Conservation (phyloP, 2,888 invertebrate genomes). For the Cantharis rufa region DNA sequence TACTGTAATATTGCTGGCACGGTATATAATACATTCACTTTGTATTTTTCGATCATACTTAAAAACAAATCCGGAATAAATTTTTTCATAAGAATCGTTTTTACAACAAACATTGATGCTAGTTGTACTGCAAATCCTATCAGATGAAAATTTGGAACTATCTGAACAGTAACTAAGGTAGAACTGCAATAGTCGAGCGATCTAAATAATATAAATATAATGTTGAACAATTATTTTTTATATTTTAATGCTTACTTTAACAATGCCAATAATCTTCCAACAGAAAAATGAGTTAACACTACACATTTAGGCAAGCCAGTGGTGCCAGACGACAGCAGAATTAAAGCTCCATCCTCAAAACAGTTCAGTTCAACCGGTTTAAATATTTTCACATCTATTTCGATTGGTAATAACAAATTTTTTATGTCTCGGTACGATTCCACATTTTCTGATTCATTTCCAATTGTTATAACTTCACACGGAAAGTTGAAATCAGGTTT, state of each 20-base stretch:
- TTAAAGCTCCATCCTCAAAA: constrained; percentile 60
- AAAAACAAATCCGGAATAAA: constrained; percentile 73
- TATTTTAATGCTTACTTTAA: background rate
- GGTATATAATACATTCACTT: constrained; percentile 36
- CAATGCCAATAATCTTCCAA: constrained; percentile 38
- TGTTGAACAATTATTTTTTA: too few species aligned
- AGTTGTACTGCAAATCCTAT: background rate
- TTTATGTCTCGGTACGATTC: constrained; percentile 42
- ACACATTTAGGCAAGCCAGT: constrained; percentile 80
- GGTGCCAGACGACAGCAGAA: constrained; percentile 81
- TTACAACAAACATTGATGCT: constrained; percentile 31
- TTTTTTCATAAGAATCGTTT: constrained; percentile 60
- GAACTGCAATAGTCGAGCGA: background rate
- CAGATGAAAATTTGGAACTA: constrained; percentile 52
- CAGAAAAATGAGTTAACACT: constrained; percentile 70
- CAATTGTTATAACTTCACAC: background rate
- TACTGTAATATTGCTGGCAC: constrained; percentile 65
- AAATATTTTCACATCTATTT: constrained; percentile 43
- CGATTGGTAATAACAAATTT: background rate
- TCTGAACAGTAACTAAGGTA: constrained; percentile 45
- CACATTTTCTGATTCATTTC: background rate
- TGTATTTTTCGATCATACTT: constrained; percentile 52
- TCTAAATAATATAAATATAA: background rate
- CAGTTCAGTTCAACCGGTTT: constrained; percentile 57
- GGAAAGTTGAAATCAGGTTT: constrained; percentile 44